phyloP scores from a whole-genome alignment of 2,888 invertebrate species.

The Phragmatobia fuliginosa region DNA sequence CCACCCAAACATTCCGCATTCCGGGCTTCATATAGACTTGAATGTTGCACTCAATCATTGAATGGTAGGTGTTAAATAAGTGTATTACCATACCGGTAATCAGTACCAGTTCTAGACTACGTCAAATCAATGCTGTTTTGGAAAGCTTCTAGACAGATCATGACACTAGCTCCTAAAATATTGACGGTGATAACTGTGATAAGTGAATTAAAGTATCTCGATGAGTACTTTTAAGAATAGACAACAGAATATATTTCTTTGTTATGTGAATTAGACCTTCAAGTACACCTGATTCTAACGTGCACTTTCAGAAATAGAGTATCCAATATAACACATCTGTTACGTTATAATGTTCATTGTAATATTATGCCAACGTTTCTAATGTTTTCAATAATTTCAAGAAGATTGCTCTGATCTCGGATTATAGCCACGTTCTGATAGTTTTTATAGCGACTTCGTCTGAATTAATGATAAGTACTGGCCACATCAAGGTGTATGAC shows the following conservation, averaged over 20 bases:
- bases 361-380: background rate
- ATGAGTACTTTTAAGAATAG: too few species aligned
- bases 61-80: slow-evolving; percentile 1
- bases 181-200: background rate
- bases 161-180: background rate
- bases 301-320: background rate
- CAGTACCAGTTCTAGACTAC: background rate
- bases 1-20: slow-evolving; percentile 80
- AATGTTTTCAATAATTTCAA: background rate
- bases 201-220: background rate
- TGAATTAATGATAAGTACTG: background rate
- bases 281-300: too few species aligned
- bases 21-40: slow-evolving; percentile 48
- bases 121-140: background rate
- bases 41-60: slow-evolving; percentile 29
- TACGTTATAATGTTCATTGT: too few species aligned
- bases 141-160: background rate
- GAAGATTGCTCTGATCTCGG: background rate
- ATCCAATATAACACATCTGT: too few species aligned
- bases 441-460: background rate
- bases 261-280: background rate
- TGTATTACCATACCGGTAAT: background rate
- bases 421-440: background rate
- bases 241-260: too few species aligned
- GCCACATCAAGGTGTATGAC: background rate